phyloP scores from a whole-genome alignment of 30 jellyfish, hydroid and myxozoan species.

The Chrysaora quinquecirrha region DNA sequence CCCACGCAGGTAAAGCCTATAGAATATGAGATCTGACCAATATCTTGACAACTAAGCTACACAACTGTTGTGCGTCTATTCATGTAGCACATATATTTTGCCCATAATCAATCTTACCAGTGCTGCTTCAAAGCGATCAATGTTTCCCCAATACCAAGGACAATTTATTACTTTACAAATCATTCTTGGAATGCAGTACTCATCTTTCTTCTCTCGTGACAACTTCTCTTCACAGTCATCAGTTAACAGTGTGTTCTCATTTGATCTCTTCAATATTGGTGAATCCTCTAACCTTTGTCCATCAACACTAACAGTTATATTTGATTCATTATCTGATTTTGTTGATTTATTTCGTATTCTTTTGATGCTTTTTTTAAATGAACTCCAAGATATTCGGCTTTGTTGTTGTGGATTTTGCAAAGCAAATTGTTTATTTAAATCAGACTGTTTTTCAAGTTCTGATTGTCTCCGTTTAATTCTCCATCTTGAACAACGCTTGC shows the following conservation, averaged over 20 bases:
- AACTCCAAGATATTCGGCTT: slow-evolving; percentile 36
- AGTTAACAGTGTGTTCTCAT: neutral
- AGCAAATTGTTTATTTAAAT: neutral
- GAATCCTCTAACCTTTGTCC: slow-evolving; percentile 50
- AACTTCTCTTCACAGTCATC: neutral
- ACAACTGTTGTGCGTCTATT: too few relatives aligned
- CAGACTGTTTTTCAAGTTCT: neutral
- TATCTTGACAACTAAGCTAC: too few relatives aligned
- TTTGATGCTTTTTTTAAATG: slow-evolving; percentile 21
- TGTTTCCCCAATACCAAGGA: slow-evolving; percentile 69
- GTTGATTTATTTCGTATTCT: slow-evolving; percentile 11
- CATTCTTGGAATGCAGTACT: slow-evolving; percentile 55
- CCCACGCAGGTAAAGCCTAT: too few relatives aligned
- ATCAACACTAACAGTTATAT: slow-evolving; percentile 36
- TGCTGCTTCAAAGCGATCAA: slow-evolving; percentile 70
- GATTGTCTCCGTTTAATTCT: neutral
- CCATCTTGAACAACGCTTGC: neutral
- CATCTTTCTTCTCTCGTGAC: neutral
- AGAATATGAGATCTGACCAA: too few relatives aligned
- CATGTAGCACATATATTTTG: too few relatives aligned
- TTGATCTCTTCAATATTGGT: slow-evolving; percentile 43
- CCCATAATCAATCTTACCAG: slow-evolving; percentile 52
- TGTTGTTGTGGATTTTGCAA: neutral
- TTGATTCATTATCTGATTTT: slow-evolving; percentile 23
- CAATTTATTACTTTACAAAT: slow-evolving; percentile 43